Conservation (phyloP, 2,888 invertebrate species). For the Chloromyia formosa region DNA sequence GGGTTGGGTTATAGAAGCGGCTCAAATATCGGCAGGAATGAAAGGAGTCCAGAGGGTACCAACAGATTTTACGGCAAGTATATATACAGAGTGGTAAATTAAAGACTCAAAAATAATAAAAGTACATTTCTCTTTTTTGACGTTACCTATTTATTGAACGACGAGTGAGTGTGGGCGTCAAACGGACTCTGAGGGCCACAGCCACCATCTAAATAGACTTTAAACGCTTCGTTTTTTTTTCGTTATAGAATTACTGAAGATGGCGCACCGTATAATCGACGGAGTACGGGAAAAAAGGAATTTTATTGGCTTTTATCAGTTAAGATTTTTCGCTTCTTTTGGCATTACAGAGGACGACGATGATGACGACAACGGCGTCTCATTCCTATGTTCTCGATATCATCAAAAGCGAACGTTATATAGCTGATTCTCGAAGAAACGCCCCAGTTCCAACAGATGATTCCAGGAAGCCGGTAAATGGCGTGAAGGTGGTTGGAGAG, state of each 20-base stretch:
- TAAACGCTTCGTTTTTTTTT: slow-evolving; percentile 4
- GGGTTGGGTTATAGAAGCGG: background rate
- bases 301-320: slow-evolving; percentile 35
- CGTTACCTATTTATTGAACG: slow-evolving; percentile 2
- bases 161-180: too few species aligned
- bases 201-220: slow-evolving; percentile 31
- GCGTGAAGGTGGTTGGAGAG: background rate
- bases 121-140: slow-evolving; percentile 7
- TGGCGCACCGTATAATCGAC: background rate
- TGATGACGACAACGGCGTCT: background rate
- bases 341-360: slow-evolving; percentile 3
- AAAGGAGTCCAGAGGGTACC: too few species aligned
- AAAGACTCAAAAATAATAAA: background rate
- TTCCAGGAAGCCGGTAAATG: too few species aligned
- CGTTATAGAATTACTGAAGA: slow-evolving; percentile 6
- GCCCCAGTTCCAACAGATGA: too few species aligned
- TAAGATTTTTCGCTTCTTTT: slow-evolving; percentile 31
- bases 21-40: background rate
- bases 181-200: too few species aligned
- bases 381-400: too few species aligned
- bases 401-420: too few species aligned
- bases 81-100: slow-evolving; percentile 2
- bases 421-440: too few species aligned
- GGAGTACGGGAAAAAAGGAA: slow-evolving; percentile 6
- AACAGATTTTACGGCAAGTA: too few species aligned